Conservation (phyloP, 2,888 invertebrate species). For the Parnassius apollo region DNA sequence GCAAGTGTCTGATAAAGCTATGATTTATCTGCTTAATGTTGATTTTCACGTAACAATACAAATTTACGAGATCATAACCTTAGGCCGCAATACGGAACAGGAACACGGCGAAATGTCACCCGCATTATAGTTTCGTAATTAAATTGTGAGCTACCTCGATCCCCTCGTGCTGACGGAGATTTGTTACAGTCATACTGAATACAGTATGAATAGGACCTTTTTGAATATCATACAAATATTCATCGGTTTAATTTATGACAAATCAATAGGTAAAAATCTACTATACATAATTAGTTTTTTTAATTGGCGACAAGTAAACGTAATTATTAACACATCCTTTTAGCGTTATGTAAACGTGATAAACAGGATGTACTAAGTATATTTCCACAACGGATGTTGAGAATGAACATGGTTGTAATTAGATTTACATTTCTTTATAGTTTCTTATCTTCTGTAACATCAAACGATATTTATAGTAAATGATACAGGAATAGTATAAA, state of each 20-base stretch:
- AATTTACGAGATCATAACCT: conserved; percentile 19
- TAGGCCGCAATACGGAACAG: conserved; percentile 21
- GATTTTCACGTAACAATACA: conserved; percentile 13
- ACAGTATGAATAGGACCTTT: conserved; percentile 3
- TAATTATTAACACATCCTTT: no score
- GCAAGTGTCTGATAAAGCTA: neutral
- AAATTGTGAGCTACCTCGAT: conserved; percentile 17
- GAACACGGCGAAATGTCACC: conserved; percentile 24
- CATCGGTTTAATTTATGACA: neutral
- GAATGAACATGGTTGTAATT: no score
- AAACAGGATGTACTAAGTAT: no score
- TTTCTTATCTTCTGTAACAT: no score
- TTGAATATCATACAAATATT: conserved; percentile 3
- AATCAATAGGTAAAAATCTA: neutral
- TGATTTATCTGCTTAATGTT: conserved; percentile 3
- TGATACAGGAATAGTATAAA: no score
- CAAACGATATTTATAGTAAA: no score
- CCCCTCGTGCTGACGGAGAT: conserved; percentile 21
- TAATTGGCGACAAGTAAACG: no score
- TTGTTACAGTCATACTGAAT: conserved; percentile 12
- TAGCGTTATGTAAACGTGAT: no score
- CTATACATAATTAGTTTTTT: no score
- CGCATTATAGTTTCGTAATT: conserved; percentile 27
- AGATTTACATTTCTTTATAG: no score
- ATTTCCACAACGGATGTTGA: no score